phyloP scores from a whole-genome alignment of 2,888 invertebrate species.

The Sipha maydis region DNA sequence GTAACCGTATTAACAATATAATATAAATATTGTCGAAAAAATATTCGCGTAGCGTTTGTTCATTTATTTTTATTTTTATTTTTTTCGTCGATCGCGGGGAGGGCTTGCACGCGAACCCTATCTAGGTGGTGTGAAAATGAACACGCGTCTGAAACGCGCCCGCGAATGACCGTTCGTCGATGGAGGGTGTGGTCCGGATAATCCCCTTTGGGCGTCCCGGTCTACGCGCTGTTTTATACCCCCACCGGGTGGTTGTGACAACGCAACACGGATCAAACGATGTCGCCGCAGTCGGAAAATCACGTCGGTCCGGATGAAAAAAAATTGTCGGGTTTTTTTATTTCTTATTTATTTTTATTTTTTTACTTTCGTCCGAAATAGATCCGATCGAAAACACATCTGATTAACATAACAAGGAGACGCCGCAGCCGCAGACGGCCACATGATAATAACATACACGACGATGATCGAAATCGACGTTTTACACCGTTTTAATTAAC shows the following conservation, averaged over 20 bases:
- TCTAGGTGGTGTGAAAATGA: constrained; percentile 55
- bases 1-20: too few relatives aligned
- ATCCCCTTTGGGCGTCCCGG: constrained; percentile 56
- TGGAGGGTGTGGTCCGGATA: constrained; percentile 58
- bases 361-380: background rate
- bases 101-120: constrained; percentile 12
- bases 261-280: background rate
- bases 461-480: constrained; percentile 1
- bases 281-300: background rate
- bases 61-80: background rate
- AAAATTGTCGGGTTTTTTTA: background rate
- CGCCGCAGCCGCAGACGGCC: background rate
- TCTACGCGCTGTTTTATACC: constrained; percentile 33
- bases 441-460: background rate
- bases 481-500: constrained; percentile 16
- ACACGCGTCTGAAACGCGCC: constrained; percentile 45
- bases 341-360: background rate
- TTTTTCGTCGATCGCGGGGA: constrained; percentile 1
- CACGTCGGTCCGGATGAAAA: background rate
- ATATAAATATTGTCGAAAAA: background rate
- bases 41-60: background rate
- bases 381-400: constrained; percentile 5
- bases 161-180: constrained; percentile 59
- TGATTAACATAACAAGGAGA: constrained; percentile 32
- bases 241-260: constrained; percentile 20